phyloP scores from a whole-genome alignment of 1,140 invertebrate species.

The Eurosta solidaginis region DNA sequence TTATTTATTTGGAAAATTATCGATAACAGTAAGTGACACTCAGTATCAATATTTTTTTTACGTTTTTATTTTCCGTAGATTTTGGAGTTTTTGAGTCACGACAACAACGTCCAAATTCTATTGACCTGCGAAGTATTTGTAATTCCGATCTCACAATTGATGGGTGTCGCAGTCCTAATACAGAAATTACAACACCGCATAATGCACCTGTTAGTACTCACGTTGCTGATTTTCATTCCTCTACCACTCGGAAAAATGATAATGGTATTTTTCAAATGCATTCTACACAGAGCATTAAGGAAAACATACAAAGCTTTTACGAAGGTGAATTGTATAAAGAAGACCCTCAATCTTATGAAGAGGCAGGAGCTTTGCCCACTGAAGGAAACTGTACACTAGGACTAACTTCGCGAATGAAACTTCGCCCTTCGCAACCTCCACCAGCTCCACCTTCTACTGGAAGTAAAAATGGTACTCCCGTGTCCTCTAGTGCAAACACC shows the following conservation, averaged over 20 bases:
- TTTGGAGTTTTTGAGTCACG: conserved; percentile 60
- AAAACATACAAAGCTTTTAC: conserved; percentile 51
- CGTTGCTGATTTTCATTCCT: conserved; percentile 29
- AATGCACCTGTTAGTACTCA: conserved; percentile 39
- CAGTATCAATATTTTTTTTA: too few species aligned
- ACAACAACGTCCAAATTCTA: conserved; percentile 75
- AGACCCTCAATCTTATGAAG: conserved; percentile 59
- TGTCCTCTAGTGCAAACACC: conserved; percentile 69
- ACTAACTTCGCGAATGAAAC: conserved; percentile 65
- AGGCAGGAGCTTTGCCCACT: conserved; percentile 57
- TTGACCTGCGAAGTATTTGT: conserved; percentile 73
- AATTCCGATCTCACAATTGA: conserved; percentile 64
- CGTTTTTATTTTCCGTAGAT: conserved; percentile 41
- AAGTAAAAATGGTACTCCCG: conserved; percentile 72
- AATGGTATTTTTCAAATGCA: conserved; percentile 5
- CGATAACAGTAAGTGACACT: too few species aligned
- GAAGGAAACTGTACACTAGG: conserved; percentile 64
- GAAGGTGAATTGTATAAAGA: conserved; percentile 55
- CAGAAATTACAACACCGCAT: conserved; percentile 46
- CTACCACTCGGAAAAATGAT: background rate
- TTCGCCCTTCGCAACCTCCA: conserved; percentile 81
- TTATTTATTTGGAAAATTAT: too few species aligned
- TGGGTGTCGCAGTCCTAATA: conserved; percentile 55
- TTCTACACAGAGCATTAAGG: conserved; percentile 51
- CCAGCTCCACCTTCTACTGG: conserved; percentile 78